phyloP scores from a whole-genome alignment of 2,797 vertebrate genomes.

The Spinus pinus region DNA sequence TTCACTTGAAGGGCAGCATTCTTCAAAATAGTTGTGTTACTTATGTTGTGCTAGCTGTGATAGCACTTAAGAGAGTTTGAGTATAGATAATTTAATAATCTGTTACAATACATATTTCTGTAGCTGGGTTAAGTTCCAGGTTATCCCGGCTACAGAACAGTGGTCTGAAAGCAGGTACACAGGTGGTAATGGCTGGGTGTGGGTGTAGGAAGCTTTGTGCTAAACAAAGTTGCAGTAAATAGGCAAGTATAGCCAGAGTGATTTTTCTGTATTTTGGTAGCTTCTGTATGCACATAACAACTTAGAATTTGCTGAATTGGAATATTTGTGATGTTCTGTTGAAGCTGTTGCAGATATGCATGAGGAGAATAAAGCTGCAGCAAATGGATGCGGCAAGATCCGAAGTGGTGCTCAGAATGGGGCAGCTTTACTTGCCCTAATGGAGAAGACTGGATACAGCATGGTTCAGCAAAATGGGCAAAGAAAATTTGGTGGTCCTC shows the following conservation, averaged over 20 bases:
- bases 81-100: neutral
- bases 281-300: neutral
- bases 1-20: neutral
- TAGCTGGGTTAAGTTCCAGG: neutral
- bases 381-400: constrained; percentile 67
- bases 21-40: neutral
- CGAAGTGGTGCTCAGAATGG: constrained; percentile 76
- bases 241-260: neutral
- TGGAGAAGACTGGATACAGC: constrained; percentile 90
- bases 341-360: constrained; percentile 74
- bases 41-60: neutral
- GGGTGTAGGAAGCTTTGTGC: neutral
- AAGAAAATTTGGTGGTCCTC: constrained; percentile 93
- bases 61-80: neutral
- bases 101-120: neutral
- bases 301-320: neutral
- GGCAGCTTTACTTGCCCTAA: constrained; percentile 84
- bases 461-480: constrained; percentile 96
- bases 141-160: neutral
- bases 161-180: neutral
- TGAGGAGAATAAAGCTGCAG: constrained; percentile 64
- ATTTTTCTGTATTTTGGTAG: neutral
- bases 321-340: neutral
- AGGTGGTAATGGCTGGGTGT: neutral
- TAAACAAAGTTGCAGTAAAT: neutral